Percentiles rank a stretch among this genome's conserved stretches.
Evolutionary conservation across 2,888 invertebrate genomes (phyloP).

Genomic region (Plagodis pulveraria): DNA sequence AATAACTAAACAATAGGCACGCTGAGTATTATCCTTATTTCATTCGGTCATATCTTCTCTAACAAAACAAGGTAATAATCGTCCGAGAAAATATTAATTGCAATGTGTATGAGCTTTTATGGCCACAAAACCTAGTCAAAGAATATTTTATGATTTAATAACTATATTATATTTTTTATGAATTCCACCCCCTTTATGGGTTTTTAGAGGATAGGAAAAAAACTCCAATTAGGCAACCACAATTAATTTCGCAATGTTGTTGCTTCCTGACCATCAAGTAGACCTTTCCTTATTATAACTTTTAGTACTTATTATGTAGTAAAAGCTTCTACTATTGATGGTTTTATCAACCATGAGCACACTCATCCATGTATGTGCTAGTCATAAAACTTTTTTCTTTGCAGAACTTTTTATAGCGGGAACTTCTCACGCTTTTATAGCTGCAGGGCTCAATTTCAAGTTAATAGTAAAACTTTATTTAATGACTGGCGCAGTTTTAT

Average conservation of each 20-base stretch:
- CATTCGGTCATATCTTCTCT: too few relatives aligned
- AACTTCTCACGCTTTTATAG: conserved; percentile 57
- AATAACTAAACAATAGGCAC: too few relatives aligned
- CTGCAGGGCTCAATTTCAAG: conserved; percentile 53
- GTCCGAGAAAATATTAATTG: too few relatives aligned
- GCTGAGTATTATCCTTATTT: too few relatives aligned
- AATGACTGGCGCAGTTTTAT: conserved; percentile 37
- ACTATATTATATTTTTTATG: too few relatives aligned
- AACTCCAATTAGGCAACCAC: neutral
- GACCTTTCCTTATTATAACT: conserved; percentile 11
- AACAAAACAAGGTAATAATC: too few relatives aligned
- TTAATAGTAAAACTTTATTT: conserved; percentile 47
- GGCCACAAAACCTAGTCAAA: too few relatives aligned
- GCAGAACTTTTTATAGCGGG: conserved; percentile 43
- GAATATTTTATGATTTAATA: too few relatives aligned
- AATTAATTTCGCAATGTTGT: conserved; percentile 1
- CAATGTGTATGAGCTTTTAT: too few relatives aligned
- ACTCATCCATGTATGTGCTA: conserved; percentile 45
- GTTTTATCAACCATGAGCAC: conserved; percentile 2
- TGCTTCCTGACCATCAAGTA: conserved; percentile 2
- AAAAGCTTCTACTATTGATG: conserved; percentile 7
- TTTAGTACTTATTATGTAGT: conserved; percentile 1
- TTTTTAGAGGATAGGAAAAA: too few relatives aligned
- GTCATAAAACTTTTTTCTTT: conserved; percentile 56
- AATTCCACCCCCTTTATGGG: too few relatives aligned